Evolutionary conservation across 2,113 vertebrate species (phyloP), one percentile per base, ranked within the genome.

Genomic region (Tetrao urogallus): DNA sequence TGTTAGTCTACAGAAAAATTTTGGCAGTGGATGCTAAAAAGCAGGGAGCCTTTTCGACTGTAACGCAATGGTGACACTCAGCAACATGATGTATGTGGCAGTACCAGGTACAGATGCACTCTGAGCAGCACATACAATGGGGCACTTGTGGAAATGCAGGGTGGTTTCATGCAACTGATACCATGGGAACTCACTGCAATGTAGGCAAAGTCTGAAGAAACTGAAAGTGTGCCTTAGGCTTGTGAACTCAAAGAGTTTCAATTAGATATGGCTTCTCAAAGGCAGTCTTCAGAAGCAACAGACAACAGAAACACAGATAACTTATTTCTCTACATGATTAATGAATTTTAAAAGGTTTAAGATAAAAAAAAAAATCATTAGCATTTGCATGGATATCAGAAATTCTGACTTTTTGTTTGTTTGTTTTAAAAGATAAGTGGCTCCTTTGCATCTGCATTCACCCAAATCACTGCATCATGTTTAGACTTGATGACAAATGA

Each of bases 201-300:
- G 5, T 0, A 6, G 16, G 10, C 13, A 17, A 40, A 27, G 11
- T 30, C 50, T 48, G 34, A 8, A 65, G 6, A 4, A 22, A 11
- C n/a, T 65, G 27, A 21, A 89, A 47, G 38, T 0, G 2, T 52
- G 30, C 32, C 57, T 16, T 2, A 18, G 65, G 24, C 34, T 72
- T 8, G 0, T 2, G 4, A 22, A 60, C 20, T 38, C 25, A 11
- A 12, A 28, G 18, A 47, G 6, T 30, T 58, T 74, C 48, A n/a
- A 7, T 22, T 43, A 89, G 19, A 8, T 56, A 20, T 43, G 27
- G 32, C 63, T 83, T 71, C 14, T 34, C 22, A 20, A 18, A 32
- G 43, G 11, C 21, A 64, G 11, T 11, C 50, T 71, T 63, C 38
- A 78, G 14, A 54, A 18, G 6, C 24, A 82, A 57, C 0, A 4